Conservation (phyloP, 2,797 vertebrate species). For the Helarctos malayanus region DNA sequence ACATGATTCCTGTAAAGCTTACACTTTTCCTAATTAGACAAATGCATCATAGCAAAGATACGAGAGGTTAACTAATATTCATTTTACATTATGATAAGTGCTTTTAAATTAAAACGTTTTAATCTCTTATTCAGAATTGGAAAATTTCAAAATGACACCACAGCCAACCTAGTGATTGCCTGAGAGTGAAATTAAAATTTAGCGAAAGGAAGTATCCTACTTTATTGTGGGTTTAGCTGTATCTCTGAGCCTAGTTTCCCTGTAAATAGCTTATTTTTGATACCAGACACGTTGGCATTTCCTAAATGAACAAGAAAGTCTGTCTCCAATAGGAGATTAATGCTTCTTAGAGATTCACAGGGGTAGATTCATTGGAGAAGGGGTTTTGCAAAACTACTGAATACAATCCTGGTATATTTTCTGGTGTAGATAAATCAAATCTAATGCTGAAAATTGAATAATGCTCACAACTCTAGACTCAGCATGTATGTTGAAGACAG, state of each 20-base stretch:
- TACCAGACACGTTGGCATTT: conserved; percentile 8
- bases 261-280: conserved; percentile 48
- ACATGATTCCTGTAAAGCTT: background rate
- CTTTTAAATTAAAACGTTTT: conserved; percentile 50
- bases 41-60: conserved; percentile 5
- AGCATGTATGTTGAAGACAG: background rate
- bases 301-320: conserved; percentile 63
- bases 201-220: background rate
- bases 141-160: conserved; percentile 32
- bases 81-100: background rate
- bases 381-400: conserved; percentile 30
- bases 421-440: conserved; percentile 17
- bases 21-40: background rate
- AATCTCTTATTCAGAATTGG: conserved; percentile 17
- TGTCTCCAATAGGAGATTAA: conserved; percentile 41
- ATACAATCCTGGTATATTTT: conserved; percentile 34
- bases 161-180: background rate
- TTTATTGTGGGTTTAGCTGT: conserved; percentile 5
- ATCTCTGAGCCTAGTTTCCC: conserved; percentile 28
- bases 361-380: background rate
- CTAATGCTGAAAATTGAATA: conserved; percentile 52
- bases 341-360: conserved; percentile 21
- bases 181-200: conserved; percentile 31
- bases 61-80: background rate
- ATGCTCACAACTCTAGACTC: background rate